phyloP scores from a whole-genome alignment of 2,888 invertebrate species.

The Willowsia nigromaculata region DNA sequence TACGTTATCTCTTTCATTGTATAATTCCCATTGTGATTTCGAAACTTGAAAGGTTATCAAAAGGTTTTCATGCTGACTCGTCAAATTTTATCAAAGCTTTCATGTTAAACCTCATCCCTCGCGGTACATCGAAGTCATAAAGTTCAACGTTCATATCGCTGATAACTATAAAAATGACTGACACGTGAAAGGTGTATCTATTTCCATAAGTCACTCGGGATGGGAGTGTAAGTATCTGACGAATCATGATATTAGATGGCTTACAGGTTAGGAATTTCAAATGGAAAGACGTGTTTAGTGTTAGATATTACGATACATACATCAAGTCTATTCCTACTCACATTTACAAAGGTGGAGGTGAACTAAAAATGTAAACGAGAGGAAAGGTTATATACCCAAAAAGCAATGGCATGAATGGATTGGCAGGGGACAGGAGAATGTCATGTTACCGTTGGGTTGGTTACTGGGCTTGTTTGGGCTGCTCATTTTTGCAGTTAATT shows the following conservation, averaged over 20 bases:
- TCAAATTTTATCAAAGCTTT: too few species aligned
- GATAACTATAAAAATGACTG: conserved; percentile 16
- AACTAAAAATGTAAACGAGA: too few species aligned
- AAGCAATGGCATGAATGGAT: not conserved
- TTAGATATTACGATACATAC: too few species aligned
- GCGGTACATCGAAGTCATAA: not conserved
- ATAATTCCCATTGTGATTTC: not conserved
- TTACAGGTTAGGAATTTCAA: too few species aligned
- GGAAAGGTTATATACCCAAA: too few species aligned
- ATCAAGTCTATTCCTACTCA: too few species aligned
- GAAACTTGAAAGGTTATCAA: not conserved
- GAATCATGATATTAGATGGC: not conserved
- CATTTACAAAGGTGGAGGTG: too few species aligned
- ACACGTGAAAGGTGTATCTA: conserved; percentile 37
- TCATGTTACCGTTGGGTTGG: not conserved
- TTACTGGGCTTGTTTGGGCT: not conserved
- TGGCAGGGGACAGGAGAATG: not conserved
- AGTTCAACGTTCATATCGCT: not conserved
- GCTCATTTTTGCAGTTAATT: not conserved
- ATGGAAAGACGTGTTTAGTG: too few species aligned
- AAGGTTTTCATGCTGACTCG: too few species aligned
- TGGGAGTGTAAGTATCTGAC: not conserved
- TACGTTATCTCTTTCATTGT: not conserved
- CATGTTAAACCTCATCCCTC: too few species aligned
- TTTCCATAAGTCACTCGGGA: conserved; percentile 20